Evolutionary conservation across 2,113 vertebrate species (phyloP).

Genomic region (Trematomus loennbergii): DNA sequence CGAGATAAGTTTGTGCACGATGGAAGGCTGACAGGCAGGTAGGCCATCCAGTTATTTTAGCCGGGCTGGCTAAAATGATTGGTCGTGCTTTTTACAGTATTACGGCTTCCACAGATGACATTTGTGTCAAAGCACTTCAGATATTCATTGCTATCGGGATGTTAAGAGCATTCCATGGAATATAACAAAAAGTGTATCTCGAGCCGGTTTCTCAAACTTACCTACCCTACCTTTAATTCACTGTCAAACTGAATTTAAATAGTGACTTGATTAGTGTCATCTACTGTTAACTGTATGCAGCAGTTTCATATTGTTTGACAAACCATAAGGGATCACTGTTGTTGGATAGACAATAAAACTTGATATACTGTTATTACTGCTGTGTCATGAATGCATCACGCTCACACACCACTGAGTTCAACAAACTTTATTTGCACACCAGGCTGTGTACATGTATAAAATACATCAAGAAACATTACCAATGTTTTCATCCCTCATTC

Average conservation of each 20-base stretch:
- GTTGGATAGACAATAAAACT: conserved; percentile 72
- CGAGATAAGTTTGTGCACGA: no score
- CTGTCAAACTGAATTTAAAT: conserved; percentile 56
- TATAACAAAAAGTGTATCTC: no score
- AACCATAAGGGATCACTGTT: conserved; percentile 74
- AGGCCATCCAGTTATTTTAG: no score
- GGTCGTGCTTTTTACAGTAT: no score
- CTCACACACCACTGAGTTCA: conserved; percentile 51
- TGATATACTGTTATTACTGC: conserved; percentile 34
- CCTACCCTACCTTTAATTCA: no score
- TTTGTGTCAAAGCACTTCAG: no score
- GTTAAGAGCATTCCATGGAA: no score
- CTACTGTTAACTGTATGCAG: conserved; percentile 27
- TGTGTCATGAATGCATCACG: conserved; percentile 26
- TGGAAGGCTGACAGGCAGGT: no score
- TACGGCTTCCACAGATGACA: no score
- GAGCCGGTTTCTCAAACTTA: no score
- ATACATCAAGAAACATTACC: conserved; percentile 72
- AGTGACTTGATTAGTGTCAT: conserved; percentile 39
- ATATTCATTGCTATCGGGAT: no score
- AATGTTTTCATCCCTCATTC: conserved; percentile 37
- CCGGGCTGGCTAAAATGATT: no score
- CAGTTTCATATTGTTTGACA: conserved; percentile 42
- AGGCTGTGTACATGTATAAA: conserved; percentile 79
- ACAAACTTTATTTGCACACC: conserved; percentile 82